Evolutionary conservation across 2,888 invertebrate species (phyloP), one percentile per base, ranked within the genome.

Genomic region (Drosophila seclusa): DNA sequence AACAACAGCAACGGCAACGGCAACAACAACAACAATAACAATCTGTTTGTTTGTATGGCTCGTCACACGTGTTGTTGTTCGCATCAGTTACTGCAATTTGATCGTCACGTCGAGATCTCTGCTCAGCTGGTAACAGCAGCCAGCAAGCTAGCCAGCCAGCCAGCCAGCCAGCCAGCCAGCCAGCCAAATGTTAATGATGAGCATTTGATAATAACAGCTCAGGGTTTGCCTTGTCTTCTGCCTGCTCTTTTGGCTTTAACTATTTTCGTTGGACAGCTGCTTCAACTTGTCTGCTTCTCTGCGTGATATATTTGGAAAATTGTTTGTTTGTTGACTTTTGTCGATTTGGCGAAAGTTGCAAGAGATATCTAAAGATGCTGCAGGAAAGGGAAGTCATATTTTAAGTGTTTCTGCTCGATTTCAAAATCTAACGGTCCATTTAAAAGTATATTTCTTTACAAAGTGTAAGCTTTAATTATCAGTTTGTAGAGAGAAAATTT

Each of bases 121-220:
- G 62, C 72, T 68, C 63, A 63, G 42, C 74, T 66, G 32, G 65
- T 66, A 57, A 42, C 65, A 66, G 65, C 78, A 54, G 27, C 50
- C 65, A 63, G 40, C 38, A 74, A 65, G 16, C 4, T 38, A 65
- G 62, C 36, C 31, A 45, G 21, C 21, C 13, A 6, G 13, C 11
- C 45, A 45, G 45, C 45, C 13, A 68, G 36, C 70, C 65, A 78
- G 21, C 21, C 13, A 6, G 13, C 11, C 45, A 45, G 45, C 45
- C 13, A 68, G 36, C 70, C 65, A 78, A 82, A 87, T 86, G 83
- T 78, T 88, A 80, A 80, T 86, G 85, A 82, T 80, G 80, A 80
- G 83, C 85, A 88, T 85, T 88, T 85, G 88, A 88, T 88, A 82
- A 88, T 86, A 82, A 83, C 61, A 71, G 67, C 71, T 57, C 55